phyloP scores from a whole-genome alignment of 2,888 invertebrate species.

The Lomographa bimaculata region DNA sequence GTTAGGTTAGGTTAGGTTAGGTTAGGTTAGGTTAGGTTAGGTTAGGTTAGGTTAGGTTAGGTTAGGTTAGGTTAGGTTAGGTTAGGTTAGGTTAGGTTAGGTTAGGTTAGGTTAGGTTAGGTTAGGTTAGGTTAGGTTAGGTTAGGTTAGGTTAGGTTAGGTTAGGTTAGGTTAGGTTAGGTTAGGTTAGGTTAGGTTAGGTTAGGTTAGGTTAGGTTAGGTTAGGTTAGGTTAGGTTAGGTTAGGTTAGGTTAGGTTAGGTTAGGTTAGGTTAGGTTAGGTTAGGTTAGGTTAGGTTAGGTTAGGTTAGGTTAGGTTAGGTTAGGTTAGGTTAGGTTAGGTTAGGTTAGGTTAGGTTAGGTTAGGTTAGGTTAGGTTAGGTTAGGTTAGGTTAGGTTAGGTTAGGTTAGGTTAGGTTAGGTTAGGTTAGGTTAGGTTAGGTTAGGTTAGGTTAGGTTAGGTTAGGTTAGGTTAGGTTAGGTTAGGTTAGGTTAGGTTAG shows the following conservation, averaged over 20 bases:
- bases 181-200: constrained; percentile 24
- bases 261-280: constrained; percentile 22
- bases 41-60: constrained; percentile 4
- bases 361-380: constrained; percentile 24
- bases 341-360: constrained; percentile 22
- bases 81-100: constrained; percentile 4
- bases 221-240: constrained; percentile 23
- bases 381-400: constrained; percentile 5
- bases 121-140: constrained; percentile 10
- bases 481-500: constrained; percentile 10
- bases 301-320: constrained; percentile 21
- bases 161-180: constrained; percentile 26
- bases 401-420: background rate
- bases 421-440: background rate
- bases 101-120: constrained; percentile 7
- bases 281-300: constrained; percentile 17
- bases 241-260: constrained; percentile 23
- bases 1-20: constrained; percentile 6
- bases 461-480: constrained; percentile 7
- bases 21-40: constrained; percentile 6
- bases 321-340: constrained; percentile 15
- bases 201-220: constrained; percentile 23
- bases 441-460: background rate
- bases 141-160: constrained; percentile 18
- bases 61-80: constrained; percentile 7